Evolutionary conservation across 2,113 vertebrate genomes (phyloP), one percentile per base, ranked within the genome.

Genomic region (Poecilia latipinna): DNA sequence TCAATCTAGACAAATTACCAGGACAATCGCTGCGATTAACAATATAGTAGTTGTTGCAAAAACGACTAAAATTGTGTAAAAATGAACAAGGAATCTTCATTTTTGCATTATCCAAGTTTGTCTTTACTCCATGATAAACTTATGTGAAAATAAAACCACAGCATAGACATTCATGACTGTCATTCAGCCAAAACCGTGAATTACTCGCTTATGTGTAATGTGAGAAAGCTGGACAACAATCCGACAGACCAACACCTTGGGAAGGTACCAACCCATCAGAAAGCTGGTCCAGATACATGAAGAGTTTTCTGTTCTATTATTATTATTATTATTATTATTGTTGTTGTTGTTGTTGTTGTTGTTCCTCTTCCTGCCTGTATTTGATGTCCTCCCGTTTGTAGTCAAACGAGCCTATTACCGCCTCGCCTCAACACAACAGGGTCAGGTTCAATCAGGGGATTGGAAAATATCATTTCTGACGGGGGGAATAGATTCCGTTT

Each of bases 381-480:
- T 85, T 75, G 24, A 48, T 67, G 35, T 44, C n/a, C 57, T 57
- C 51, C 65, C 26, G 26, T 71, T 83, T 74, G 7, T 82, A 79
- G 66, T 82, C 75, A 65, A 89, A 89, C 33, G 76, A 91, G 87
- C 81, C 88, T 75, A 82, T 90, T 80, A 87, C 26, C 68, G 70
- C 86, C 86, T 82, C 74, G 39, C 69, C 74, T 75, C 22, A 77
- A 75, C 67, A 26, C 8, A 28, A 70, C 42, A 29, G 82, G 84
- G 79, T 90, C 92, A 82, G 85, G 89, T 90, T 92, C 90, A 90
- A 90, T 93, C 88, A 85, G 80, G 74, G 81, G 88, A 91, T 88
- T 84, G 85, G 81, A 88, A 88, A 91, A 91, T 90, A 92, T 88
- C 66, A 90, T 91, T 91, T 90, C 80, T 89, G 90, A 92, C 86